These are phyloP conservation scores for Romanogobio albipinnatus DNA, from an alignment of 2,113 vertebrate genomes.

Conservation along the genomic window DNA sequence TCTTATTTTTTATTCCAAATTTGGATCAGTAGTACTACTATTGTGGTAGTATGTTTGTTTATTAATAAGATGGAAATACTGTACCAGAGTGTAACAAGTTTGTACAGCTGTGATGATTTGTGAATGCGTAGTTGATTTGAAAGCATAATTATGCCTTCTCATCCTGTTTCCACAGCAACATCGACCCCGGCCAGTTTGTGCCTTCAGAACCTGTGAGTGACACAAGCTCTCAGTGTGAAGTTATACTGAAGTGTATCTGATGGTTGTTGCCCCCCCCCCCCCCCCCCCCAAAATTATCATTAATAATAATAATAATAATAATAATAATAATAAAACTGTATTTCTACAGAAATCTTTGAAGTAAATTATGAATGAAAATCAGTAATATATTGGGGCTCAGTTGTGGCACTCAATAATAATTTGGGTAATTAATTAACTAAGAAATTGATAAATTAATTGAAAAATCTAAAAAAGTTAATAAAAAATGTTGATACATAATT, in stretches of 20 bases:
- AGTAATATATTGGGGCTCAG: background rate
- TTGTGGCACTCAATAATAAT: background rate
- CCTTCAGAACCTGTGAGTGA: conserved; percentile 72
- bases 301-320: background rate
- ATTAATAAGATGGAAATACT: conserved; percentile 8
- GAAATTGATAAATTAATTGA: background rate
- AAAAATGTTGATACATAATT: background rate
- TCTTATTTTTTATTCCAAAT: background rate
- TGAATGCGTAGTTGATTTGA: background rate
- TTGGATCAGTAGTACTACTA: background rate
- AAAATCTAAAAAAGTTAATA: background rate
- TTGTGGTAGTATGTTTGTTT: background rate
- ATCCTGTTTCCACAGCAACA: conserved; percentile 64
- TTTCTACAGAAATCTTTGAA: background rate
- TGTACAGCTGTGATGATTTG: background rate
- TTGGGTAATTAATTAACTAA: background rate
- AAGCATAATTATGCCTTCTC: background rate
- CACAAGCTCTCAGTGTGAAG: background rate
- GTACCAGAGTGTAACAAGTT: background rate
- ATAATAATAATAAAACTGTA: background rate
- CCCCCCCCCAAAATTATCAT: no score
- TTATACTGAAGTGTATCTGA: background rate
- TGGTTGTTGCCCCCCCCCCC: no score
- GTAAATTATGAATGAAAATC: background rate
- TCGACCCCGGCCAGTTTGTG: conserved; percentile 70